phyloP scores from a whole-genome alignment of 2,888 invertebrate species.

The Volucella inanis region DNA sequence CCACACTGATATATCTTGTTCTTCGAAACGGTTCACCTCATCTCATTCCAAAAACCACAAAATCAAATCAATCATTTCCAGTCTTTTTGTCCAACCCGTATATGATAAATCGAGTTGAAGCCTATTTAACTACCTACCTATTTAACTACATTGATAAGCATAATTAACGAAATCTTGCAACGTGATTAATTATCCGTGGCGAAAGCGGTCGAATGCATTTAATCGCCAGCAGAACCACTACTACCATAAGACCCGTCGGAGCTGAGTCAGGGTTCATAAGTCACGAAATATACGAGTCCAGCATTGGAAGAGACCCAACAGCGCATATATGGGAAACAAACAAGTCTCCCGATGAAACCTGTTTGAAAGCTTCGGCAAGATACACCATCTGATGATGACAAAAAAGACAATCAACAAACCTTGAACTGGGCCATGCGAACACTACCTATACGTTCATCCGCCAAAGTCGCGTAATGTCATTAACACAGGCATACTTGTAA shows the following conservation, averaged over 20 bases:
- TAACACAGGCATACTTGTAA: conserved; percentile 41
- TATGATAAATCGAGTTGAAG: neutral
- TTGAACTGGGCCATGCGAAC: conserved; percentile 71
- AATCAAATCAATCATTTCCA: conserved; percentile 70
- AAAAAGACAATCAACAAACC: conserved; percentile 53
- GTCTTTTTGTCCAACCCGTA: conserved; percentile 24
- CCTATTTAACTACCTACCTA: neutral
- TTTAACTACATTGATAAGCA: neutral
- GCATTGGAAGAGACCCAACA: conserved; percentile 10
- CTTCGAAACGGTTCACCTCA: conserved; percentile 3
- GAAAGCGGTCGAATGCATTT: conserved; percentile 66
- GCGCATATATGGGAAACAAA: conserved; percentile 47
- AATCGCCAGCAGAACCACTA: conserved; percentile 14
- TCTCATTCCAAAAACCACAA: conserved; percentile 41
- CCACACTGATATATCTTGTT: conserved; percentile 37
- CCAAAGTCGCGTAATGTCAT: conserved; percentile 60
- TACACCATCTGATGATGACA: conserved; percentile 8
- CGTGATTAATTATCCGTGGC: conserved; percentile 71
- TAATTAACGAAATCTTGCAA: conserved; percentile 32
- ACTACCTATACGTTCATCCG: conserved; percentile 1
- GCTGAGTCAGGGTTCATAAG: conserved; percentile 67
- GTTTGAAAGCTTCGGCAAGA: conserved; percentile 49
- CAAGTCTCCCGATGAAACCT: conserved; percentile 29
- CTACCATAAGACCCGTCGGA: neutral
- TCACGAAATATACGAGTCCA: conserved; percentile 31